A percentile compares a stretch with the other conserved stretches of the same genome.
phyloP scores from a whole-genome alignment of 2,113 vertebrate genomes.

The Acanthisitta chloris region DNA sequence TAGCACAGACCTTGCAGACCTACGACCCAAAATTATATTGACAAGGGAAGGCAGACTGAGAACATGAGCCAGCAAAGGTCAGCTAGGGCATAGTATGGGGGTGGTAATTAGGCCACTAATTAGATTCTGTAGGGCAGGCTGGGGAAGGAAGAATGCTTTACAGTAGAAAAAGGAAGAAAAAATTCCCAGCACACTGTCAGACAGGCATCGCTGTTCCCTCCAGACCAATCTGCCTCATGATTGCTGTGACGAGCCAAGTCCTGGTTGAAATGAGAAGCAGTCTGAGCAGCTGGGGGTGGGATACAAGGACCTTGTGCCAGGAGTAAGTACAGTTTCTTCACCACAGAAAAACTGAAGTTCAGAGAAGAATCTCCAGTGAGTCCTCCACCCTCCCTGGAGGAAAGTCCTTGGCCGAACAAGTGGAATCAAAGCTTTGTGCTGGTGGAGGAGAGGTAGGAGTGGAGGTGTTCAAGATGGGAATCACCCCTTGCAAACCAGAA shows the following conservation, averaged over 20 bases:
- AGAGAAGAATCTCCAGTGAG: background rate
- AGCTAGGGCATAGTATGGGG: background rate
- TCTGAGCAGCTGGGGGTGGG: background rate
- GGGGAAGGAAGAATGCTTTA: background rate
- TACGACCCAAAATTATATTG: rapidly evolving
- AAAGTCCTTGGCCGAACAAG: rapidly evolving
- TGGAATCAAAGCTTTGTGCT: background rate
- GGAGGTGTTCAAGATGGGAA: background rate
- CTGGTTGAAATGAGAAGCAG: background rate
- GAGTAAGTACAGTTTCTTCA: background rate
- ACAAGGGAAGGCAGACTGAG: background rate
- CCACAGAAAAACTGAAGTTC: background rate
- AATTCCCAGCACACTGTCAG: background rate
- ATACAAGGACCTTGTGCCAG: background rate
- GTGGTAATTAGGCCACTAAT: slow-evolving; percentile 37
- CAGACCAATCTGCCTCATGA: background rate
- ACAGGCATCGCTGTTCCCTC: background rate
- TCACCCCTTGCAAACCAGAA: background rate
- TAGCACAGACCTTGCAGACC: background rate
- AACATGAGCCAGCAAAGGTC: background rate
- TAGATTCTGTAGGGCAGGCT: background rate
- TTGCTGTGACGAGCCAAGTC: background rate
- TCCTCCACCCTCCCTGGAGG: rapidly evolving
- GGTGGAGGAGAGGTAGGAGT: background rate
- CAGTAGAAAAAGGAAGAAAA: background rate